Conservation (phyloP, 2,888 invertebrate genomes). For the Hydriomena furcata region DNA sequence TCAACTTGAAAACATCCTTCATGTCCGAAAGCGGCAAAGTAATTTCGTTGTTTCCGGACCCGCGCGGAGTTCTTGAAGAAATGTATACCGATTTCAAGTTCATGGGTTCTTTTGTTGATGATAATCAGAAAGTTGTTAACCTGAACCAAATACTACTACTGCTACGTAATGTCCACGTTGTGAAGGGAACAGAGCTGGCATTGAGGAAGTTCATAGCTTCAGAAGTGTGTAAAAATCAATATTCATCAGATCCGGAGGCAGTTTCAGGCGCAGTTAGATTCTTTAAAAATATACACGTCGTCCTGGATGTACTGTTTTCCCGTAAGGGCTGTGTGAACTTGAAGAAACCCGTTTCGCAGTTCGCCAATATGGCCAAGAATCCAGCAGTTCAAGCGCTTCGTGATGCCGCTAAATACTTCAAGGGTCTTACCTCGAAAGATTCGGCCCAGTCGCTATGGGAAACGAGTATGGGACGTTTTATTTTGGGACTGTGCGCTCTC, state of each 20-base stretch:
- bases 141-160: background rate
- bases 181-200: no score
- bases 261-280: background rate
- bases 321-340: background rate
- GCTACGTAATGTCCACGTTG: background rate
- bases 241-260: background rate
- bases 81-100: background rate
- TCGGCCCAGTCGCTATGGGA: background rate
- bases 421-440: background rate
- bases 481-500: slow-evolving; percentile 1
- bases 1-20: slow-evolving; percentile 5
- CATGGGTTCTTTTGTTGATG: background rate
- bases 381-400: background rate
- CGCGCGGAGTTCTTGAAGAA: slow-evolving; percentile 4
- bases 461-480: background rate
- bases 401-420: slow-evolving; percentile 4
- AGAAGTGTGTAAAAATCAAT: slow-evolving; percentile 1
- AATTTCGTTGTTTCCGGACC: slow-evolving; percentile 11
- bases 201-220: slow-evolving; percentile 1
- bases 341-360: background rate
- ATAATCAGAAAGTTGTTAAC: background rate
- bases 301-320: background rate
- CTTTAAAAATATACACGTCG: slow-evolving; percentile 4
- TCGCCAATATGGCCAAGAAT: background rate
- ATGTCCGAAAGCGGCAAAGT: slow-evolving; percentile 2